Percentiles rank a stretch among this genome's conserved stretches.
These are phyloP conservation scores for Paraescarpia echinospica DNA, from an alignment of 1,140 invertebrate genomes.

Conservation along the genomic window DNA sequence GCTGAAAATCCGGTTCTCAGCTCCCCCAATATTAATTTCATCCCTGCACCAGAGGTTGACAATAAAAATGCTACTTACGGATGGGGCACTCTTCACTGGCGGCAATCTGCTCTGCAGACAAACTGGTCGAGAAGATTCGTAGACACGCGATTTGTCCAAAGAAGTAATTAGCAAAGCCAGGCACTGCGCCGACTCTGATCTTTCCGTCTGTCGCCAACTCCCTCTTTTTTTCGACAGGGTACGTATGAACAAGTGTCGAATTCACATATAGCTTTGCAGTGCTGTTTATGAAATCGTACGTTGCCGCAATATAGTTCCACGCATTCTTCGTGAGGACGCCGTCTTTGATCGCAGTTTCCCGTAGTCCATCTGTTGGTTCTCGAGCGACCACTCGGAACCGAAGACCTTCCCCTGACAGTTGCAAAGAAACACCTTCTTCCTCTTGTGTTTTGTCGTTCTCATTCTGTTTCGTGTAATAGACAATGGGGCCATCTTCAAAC, in stretches of 20 bases:
- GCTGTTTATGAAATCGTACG: not conserved
- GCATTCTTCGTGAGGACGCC: not conserved
- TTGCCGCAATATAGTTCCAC: constrained; percentile 8
- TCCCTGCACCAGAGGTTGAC: not conserved
- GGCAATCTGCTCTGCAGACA: not conserved
- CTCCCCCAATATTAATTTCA: too few species aligned
- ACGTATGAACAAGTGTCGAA: not conserved
- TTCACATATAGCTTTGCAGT: constrained; percentile 7
- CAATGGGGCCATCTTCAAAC: not conserved
- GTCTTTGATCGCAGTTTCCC: not conserved
- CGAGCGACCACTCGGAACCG: not conserved
- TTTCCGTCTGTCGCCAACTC: not conserved
- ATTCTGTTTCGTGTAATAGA: not conserved
- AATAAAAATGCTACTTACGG: constrained; percentile 4
- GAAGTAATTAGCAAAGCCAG: not conserved
- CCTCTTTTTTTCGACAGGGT: not conserved
- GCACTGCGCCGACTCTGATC: not conserved
- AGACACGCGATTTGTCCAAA: constrained; percentile 10
- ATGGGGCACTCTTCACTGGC: not conserved
- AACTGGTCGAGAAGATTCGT: not conserved
- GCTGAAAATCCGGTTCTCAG: too few species aligned
- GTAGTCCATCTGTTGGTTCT: not conserved
- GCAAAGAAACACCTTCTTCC: not conserved
- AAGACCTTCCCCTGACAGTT: not conserved
- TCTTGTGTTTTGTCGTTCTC: not conserved